phyloP scores from a whole-genome alignment of 2,888 invertebrate genomes.

The Sinelater perroti region DNA sequence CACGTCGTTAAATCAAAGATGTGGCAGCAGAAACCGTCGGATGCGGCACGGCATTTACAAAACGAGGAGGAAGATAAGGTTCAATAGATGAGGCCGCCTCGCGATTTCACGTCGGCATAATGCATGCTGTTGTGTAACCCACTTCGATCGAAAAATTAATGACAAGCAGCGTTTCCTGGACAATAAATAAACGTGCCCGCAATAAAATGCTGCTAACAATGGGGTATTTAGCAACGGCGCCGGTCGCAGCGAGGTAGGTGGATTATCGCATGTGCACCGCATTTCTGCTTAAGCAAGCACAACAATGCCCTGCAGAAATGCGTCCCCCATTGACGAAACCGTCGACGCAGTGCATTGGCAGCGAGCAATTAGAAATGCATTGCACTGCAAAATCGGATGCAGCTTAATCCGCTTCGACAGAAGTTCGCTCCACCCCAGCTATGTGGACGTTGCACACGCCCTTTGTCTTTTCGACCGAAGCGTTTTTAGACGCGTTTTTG shows the following conservation, averaged over 20 bases:
- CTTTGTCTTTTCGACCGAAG: too few species aligned
- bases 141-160: conserved; percentile 7
- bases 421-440: too few species aligned
- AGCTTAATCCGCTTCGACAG: too few species aligned
- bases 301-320: conserved; percentile 2
- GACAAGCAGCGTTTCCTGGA: conserved; percentile 18
- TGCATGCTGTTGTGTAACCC: not conserved
- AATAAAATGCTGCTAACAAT: conserved; percentile 25
- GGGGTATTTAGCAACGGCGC: conserved; percentile 14
- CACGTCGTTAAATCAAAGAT: too few species aligned
- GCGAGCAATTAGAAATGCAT: too few species aligned
- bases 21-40: too few species aligned
- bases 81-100: not conserved
- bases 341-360: too few species aligned
- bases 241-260: conserved; percentile 5
- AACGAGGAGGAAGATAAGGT: too few species aligned
- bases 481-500: too few species aligned
- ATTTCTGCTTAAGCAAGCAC: conserved; percentile 18
- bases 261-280: conserved; percentile 8
- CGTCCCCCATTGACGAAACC: not conserved
- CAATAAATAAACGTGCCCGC: conserved; percentile 9
- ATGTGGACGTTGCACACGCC: too few species aligned
- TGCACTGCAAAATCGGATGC: not conserved
- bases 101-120: not conserved
- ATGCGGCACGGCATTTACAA: too few species aligned